Conservation (phyloP, 2,888 invertebrate genomes). For the Tromatobia lineatoria region DNA sequence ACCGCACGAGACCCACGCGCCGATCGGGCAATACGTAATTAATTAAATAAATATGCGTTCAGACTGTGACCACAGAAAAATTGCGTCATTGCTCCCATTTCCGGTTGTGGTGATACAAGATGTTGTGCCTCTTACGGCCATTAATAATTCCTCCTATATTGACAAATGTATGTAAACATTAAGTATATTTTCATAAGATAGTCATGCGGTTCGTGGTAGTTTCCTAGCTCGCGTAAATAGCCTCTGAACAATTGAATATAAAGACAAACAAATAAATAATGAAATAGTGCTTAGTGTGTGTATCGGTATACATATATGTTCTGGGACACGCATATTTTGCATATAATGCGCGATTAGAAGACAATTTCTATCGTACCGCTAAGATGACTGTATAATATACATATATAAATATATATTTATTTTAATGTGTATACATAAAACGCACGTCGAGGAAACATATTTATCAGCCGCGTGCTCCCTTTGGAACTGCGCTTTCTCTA, state of each 20-base stretch:
- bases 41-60: conserved; percentile 39
- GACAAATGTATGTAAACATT: conserved; percentile 72
- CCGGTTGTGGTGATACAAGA: conserved; percentile 35
- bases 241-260: conserved; percentile 42
- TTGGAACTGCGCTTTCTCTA: conserved; percentile 54
- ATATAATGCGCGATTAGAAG: conserved; percentile 34
- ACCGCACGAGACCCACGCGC: conserved; percentile 14
- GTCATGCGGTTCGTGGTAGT: conserved; percentile 71
- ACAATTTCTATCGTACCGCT: conserved; percentile 27
- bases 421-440: conserved; percentile 40
- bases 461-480: conserved; percentile 53
- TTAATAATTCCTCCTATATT: conserved; percentile 73
- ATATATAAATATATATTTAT: conserved; percentile 32
- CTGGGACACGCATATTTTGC: conserved; percentile 34
- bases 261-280: background rate
- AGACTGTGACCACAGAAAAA: conserved; percentile 32
- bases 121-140: conserved; percentile 65
- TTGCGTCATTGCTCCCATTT: conserved; percentile 34
- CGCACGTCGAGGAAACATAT: conserved; percentile 38
- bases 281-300: conserved; percentile 26
- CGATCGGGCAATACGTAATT: conserved; percentile 48
- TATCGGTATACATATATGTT: conserved; percentile 25
- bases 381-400: conserved; percentile 33
- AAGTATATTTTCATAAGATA: conserved; percentile 76
- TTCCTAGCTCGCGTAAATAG: conserved; percentile 62